These are phyloP conservation scores for Xylocampa areola DNA, from an alignment of 2,888 invertebrate genomes.

Conservation along the genomic window DNA sequence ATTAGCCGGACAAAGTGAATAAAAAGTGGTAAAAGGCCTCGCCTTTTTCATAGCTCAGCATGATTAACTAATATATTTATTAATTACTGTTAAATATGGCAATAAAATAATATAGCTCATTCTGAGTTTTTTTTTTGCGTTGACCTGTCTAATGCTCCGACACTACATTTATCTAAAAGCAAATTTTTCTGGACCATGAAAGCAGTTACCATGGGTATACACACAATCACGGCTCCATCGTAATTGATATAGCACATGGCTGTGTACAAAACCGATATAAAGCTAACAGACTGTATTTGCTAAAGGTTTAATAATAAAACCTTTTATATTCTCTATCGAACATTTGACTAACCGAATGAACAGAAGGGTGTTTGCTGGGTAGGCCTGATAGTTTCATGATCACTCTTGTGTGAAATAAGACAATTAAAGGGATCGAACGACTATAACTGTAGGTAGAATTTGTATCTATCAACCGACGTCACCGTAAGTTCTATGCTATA, in stretches of 20 bases:
- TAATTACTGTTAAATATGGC: too few relatives aligned
- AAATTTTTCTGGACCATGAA: slow-evolving; percentile 27
- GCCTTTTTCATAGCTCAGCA: too few relatives aligned
- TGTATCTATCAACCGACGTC: slow-evolving; percentile 13
- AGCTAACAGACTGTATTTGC: slow-evolving; percentile 17
- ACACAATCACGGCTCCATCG: slow-evolving; percentile 12
- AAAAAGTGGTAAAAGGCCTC: too few relatives aligned
- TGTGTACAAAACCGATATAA: not conserved
- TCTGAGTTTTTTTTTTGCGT: too few relatives aligned
- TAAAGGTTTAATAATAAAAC: slow-evolving; percentile 16
- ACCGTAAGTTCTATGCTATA: slow-evolving; percentile 22
- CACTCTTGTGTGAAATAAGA: slow-evolving; percentile 35
- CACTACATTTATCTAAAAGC: slow-evolving; percentile 12
- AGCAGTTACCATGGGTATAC: slow-evolving; percentile 13
- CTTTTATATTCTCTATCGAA: slow-evolving; percentile 21
- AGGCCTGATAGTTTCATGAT: slow-evolving; percentile 16
- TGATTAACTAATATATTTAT: too few relatives aligned
- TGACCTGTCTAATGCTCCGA: too few relatives aligned
- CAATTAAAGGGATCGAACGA: slow-evolving; percentile 38
- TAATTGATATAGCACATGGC: slow-evolving; percentile 3
- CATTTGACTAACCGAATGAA: slow-evolving; percentile 22
- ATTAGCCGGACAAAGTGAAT: slow-evolving; percentile 23
- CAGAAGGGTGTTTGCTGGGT: slow-evolving; percentile 15
- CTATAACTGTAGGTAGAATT: slow-evolving; percentile 16
- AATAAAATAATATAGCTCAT: too few relatives aligned